Evolutionary conservation across 2,113 vertebrate genomes (phyloP), one percentile per base, ranked within the genome.

Genomic region (Vanacampus margaritifer): DNA sequence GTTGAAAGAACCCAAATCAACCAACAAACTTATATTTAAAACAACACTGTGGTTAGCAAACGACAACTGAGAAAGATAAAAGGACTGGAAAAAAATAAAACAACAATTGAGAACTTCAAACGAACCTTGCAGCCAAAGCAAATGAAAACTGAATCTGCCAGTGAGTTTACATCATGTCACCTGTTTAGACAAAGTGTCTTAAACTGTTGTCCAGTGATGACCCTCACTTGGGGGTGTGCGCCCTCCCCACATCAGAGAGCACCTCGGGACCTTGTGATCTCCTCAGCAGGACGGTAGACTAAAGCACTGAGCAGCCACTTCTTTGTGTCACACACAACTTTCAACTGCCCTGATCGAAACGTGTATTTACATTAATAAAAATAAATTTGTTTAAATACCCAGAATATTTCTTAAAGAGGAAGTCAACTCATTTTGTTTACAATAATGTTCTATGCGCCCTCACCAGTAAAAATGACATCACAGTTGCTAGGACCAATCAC

Each of bases 171-270:
- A 54, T 67, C 48, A 36, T 70, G 75, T 76, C 64, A 75, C 67
- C 70, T 78, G 64, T 80, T 80, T 37, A 17, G 37, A 72, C 74
- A 72, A 69, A 69, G 32, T 74, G 73, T 59, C 36, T 60, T 71
- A 68, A 82, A 73, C 65, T 74, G 61, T 74, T 79, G 59, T 61
- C 74, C 63, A 76, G 64, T 23, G 24, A 67, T 23, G 60, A 32
- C 51, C 50, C 65, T 56, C 36, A 39, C 28, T 39, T 10, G 28
- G 59, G 59, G 59, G 59, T 61, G 37, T n/a, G 16, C 23, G 59
- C 41, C 59, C 37, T 41, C 19, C 19, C 2, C 59, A 61, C n/a
- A 61, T 61, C 59, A 41, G n/a, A 41, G n/a, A 24, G 36, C 13
- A 62, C 14, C 21, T 62, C n/a, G 74, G 46, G 74, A 79, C 68